Conservation (phyloP, 2,888 invertebrate genomes). For the Polydrusus cervinus region DNA sequence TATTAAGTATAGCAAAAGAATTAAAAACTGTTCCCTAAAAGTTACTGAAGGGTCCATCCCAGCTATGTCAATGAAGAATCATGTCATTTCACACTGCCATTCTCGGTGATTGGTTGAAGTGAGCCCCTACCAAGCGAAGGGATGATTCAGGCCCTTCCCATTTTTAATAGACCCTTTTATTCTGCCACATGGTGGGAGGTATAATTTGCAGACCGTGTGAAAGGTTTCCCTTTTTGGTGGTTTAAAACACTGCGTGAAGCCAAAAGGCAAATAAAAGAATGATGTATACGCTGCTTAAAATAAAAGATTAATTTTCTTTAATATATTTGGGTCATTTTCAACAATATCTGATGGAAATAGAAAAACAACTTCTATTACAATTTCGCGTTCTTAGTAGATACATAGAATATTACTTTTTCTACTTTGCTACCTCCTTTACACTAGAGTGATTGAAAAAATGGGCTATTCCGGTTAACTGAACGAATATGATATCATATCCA, state of each 20-base stretch:
- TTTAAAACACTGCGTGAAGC: conserved; percentile 20
- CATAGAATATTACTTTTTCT: too few species aligned
- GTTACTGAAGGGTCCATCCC: conserved; percentile 41
- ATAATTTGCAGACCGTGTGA: conserved; percentile 37
- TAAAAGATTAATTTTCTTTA: not conserved
- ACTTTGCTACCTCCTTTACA: too few species aligned
- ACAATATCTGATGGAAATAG: too few species aligned
- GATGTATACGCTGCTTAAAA: not conserved
- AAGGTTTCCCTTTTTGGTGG: conserved; percentile 19
- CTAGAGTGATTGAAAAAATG: too few species aligned
- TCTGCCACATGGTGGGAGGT: conserved; percentile 51
- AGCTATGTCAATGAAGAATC: conserved; percentile 53
- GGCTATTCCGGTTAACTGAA: too few species aligned
- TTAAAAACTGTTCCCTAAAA: conserved; percentile 24
- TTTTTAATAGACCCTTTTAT: conserved; percentile 28
- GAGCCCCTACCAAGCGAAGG: conserved; percentile 46
- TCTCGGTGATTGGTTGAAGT: conserved; percentile 56
- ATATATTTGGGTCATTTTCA: too few species aligned
- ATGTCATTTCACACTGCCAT: conserved; percentile 55
- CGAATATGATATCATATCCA: too few species aligned
- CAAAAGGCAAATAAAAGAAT: conserved; percentile 17
- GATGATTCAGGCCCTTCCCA: conserved; percentile 52
- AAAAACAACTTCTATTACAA: too few species aligned
- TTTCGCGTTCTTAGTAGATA: too few species aligned
- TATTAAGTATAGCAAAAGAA: not conserved